Percentiles rank a stretch among this genome's conserved stretches.
phyloP scores from a whole-genome alignment of 2,888 invertebrate genomes.

The Gerris lacustris region DNA sequence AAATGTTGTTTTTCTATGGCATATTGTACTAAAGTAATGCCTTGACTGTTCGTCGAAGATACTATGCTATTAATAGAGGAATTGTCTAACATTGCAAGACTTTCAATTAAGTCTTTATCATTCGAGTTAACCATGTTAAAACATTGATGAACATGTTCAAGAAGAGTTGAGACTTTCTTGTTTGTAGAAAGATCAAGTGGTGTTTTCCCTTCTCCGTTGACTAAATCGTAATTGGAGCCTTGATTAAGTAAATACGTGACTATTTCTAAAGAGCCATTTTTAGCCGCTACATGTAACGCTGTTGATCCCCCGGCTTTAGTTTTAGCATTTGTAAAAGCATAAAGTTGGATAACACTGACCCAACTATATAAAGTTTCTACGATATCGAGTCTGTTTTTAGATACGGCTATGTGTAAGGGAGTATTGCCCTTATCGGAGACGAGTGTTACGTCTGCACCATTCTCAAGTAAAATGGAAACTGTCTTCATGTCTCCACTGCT shows the following conservation, averaged over 20 bases:
- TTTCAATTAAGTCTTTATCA: not conserved
- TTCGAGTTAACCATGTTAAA: not conserved
- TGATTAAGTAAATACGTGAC: not conserved
- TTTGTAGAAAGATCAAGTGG: not conserved
- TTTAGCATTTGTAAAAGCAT: not conserved
- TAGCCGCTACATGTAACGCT: not conserved
- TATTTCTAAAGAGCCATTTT: not conserved
- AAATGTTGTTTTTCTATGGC: constrained; percentile 5
- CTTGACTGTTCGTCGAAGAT: not conserved
- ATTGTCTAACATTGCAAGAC: not conserved
- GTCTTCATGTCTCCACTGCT: not conserved
- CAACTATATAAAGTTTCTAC: not conserved
- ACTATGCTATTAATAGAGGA: not conserved
- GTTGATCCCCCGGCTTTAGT: not conserved
- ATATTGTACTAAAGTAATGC: not conserved
- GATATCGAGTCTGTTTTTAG: not conserved
- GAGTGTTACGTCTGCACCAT: not conserved
- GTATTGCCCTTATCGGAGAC: not conserved
- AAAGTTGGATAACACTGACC: not conserved
- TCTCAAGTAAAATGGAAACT: not conserved
- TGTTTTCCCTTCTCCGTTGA: not conserved
- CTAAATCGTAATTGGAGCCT: not conserved
- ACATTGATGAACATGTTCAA: not conserved
- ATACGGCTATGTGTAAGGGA: not conserved
- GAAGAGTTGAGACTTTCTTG: not conserved